phyloP scores from a whole-genome alignment of 2,888 invertebrate genomes.

The Epicampocera succincta region DNA sequence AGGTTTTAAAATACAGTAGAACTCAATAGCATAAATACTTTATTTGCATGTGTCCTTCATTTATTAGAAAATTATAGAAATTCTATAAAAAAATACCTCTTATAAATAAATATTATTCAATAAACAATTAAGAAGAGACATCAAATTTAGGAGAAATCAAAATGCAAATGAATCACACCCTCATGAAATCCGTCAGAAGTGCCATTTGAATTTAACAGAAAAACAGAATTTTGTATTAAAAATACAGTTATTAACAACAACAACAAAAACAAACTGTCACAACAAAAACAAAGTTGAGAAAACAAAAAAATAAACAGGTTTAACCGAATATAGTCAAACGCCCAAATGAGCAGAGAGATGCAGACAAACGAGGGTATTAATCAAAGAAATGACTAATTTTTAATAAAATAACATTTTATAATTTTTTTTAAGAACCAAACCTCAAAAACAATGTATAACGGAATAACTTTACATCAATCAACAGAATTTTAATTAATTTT shows the following conservation, averaged over 20 bases:
- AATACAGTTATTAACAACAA: conserved; percentile 7
- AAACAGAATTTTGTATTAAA: no score
- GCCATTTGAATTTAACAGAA: conserved; percentile 14
- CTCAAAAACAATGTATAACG: background rate
- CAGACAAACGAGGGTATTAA: background rate
- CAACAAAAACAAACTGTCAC: no score
- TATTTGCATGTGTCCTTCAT: no score
- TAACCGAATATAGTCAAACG: background rate
- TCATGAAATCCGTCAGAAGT: conserved; percentile 18
- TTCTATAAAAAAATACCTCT: no score
- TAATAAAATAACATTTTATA: background rate
- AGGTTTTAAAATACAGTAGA: no score
- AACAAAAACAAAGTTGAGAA: conserved; percentile 4
- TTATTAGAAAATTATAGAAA: no score
- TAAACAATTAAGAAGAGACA: background rate
- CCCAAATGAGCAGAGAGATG: background rate
- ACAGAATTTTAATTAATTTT: no score
- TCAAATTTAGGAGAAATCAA: no score
- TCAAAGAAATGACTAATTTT: conserved; percentile 20
- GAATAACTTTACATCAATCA: background rate
- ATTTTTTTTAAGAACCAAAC: background rate
- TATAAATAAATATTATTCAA: background rate
- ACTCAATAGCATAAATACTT: no score
- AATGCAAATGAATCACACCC: conserved; percentile 18
- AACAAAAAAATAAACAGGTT: background rate